Evolutionary conservation across 2,888 invertebrate species (phyloP).

Genomic region (Harpalus rubripes): DNA sequence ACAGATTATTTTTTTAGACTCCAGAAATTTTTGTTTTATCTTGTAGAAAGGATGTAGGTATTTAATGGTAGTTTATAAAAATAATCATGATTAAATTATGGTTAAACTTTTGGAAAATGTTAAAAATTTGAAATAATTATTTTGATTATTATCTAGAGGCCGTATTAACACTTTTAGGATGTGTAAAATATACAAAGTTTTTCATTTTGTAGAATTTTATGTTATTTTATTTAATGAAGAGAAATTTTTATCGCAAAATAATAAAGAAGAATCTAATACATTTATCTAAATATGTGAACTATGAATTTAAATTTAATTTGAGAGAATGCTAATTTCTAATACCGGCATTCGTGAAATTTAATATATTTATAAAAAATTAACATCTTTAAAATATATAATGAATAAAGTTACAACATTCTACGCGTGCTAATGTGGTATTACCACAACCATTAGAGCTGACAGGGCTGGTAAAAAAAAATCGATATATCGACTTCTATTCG

Average conservation of each 20-base stretch:
- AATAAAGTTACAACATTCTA: neutral
- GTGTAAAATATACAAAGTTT: slow-evolving; percentile 16
- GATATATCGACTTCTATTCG: no score
- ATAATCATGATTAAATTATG: slow-evolving; percentile 47
- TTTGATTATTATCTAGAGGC: slow-evolving; percentile 12
- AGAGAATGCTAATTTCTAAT: neutral
- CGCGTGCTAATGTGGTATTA: no score
- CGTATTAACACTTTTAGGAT: slow-evolving; percentile 31
- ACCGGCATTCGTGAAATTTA: neutral
- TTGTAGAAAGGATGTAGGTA: slow-evolving; percentile 33
- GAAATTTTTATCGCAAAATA: neutral
- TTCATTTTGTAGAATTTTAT: slow-evolving; percentile 9
- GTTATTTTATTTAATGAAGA: neutral
- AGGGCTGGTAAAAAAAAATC: no score
- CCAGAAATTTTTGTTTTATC: slow-evolving; percentile 55
- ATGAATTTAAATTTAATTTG: neutral
- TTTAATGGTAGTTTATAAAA: slow-evolving; percentile 46
- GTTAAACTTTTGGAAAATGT: slow-evolving; percentile 30
- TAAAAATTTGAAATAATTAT: slow-evolving; percentile 46
- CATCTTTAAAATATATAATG: neutral
- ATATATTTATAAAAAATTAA: neutral
- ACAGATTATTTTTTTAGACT: slow-evolving; percentile 62
- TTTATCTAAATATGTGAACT: neutral
- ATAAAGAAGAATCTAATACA: slow-evolving; percentile 2
- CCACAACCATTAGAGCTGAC: no score